Base-by-base conservation (phyloP, 2,113 vertebrate species). In the Brachyhypopomus occidentalis region DNA sequence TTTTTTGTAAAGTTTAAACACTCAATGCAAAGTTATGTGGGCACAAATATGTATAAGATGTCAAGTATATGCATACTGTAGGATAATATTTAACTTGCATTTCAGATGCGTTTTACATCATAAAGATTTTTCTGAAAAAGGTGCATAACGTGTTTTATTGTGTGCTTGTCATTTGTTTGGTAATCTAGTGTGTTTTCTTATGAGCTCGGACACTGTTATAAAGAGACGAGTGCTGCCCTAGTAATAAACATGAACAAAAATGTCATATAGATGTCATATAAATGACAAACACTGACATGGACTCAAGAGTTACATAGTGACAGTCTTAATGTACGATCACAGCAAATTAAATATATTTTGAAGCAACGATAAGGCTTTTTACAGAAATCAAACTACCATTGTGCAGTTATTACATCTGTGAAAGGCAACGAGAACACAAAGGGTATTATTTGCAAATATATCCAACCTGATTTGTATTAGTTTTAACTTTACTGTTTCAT, bases 1-100 rank as follows among this genome's bases (percentile, higher is more conserved):
- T 87, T 73, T 87, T 91, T 89, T 89, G 82, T 88, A 88, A 84
- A 87, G 77, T 79, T 84, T 62, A 87, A 70, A 78, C 79, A 66
- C 78, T 88, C 41, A 70, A 78, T 71, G 72, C 34, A 86, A 82
- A 82, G 77, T 60, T 82, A 85, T 82, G 80, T 78, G 75, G 75
- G 48, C 59, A 58, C 75, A 85, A 63, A 86, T 80, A 76, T 23
- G 67, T 84, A 71, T 30, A 58, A 81, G 64, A 69, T 75, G 72
- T 86, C 55, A 55, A 76, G 71, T 87, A 78, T 85, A 79, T 81
- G 73, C 73, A 63, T 74, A 87, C 77, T 76, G 67, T 80, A 79
- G 45, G 76, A 70, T 64, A 81, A 72, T 79, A 84, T 74, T 71
- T 62, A 82, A 83, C n/a, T 79, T 86, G 78, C 77, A 87, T 87